A percentile compares a stretch with the other conserved stretches of the same genome.
phyloP scores from a whole-genome alignment of 2,888 invertebrate genomes.

The Drosophila mettleri region DNA sequence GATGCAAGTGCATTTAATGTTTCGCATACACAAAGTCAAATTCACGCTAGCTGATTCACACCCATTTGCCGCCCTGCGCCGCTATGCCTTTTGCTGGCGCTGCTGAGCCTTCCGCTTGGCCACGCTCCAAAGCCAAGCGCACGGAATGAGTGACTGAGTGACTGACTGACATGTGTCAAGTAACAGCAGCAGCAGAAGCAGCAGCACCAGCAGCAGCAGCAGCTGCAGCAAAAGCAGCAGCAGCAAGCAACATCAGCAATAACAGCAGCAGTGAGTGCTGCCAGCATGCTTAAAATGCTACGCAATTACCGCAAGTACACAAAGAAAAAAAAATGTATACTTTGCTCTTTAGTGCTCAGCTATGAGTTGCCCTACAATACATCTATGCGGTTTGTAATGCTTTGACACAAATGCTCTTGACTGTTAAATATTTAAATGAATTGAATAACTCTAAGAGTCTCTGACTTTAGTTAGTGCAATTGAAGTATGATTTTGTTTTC shows the following conservation, averaged over 20 bases:
- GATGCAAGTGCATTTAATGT: conserved; percentile 56
- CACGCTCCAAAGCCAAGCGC: conserved; percentile 51
- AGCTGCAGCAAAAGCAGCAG: conserved; percentile 34
- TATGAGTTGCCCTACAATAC: conserved; percentile 51
- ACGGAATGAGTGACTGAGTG: conserved; percentile 54
- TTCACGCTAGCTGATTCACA: conserved; percentile 44
- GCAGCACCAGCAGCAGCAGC: conserved; percentile 39
- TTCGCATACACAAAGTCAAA: conserved; percentile 45
- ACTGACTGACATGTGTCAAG: conserved; percentile 78
- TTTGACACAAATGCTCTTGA: background rate
- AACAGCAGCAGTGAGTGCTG: conserved; percentile 42
- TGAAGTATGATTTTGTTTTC: background rate
- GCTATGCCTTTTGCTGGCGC: background rate
- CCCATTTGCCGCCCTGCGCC: background rate
- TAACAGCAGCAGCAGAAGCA: conserved; percentile 65
- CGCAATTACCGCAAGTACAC: conserved; percentile 75
- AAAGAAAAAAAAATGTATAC: conserved; percentile 27
- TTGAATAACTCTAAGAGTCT: background rate
- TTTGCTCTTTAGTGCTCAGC: conserved; percentile 28
- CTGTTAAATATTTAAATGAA: background rate
- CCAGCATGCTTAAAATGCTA: conserved; percentile 70
- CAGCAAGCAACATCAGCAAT: conserved; percentile 33
- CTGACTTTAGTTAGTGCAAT: background rate
- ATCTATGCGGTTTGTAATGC: background rate
- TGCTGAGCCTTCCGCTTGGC: conserved; percentile 48